Evolutionary conservation across 2,113 vertebrate genomes (phyloP).

Genomic region (Chlorodrepanis virens): DNA sequence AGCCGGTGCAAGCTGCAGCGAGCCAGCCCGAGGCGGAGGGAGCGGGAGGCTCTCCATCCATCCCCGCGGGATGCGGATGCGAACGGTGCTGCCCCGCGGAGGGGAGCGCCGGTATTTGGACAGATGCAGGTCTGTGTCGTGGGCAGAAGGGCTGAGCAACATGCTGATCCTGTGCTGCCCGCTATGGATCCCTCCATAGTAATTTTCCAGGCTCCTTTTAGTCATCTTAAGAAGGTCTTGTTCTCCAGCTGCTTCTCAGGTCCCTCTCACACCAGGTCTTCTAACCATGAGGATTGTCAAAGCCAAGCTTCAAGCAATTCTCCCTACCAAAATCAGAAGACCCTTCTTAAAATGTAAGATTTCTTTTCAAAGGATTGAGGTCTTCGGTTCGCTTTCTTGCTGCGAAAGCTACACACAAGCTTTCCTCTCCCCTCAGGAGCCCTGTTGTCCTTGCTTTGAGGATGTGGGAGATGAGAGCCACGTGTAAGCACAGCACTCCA

Average conservation of each 20-base stretch:
- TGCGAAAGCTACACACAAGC: background rate
- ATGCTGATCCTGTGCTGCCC: background rate
- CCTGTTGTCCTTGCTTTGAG: background rate
- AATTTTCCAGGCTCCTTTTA: background rate
- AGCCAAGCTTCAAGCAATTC: background rate
- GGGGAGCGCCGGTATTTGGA: background rate
- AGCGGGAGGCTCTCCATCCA: background rate
- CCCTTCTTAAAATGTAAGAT: background rate
- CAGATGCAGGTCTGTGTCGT: background rate
- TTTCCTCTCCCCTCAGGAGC: background rate
- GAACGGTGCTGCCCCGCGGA: background rate
- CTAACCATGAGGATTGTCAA: background rate
- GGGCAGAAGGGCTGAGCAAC: background rate
- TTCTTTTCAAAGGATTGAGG: background rate
- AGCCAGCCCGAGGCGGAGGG: background rate
- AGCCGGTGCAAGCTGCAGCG: rapidly evolving
- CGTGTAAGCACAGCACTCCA: background rate
- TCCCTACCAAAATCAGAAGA: background rate
- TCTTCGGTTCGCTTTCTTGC: background rate
- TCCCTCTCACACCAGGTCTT: background rate
- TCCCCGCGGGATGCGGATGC: background rate
- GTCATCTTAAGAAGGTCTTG: background rate
- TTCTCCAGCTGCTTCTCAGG: background rate
- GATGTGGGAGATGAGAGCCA: background rate
- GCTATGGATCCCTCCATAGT: background rate